phyloP scores from a whole-genome alignment of 2,888 invertebrate species.

The Tiliacea citrago region DNA sequence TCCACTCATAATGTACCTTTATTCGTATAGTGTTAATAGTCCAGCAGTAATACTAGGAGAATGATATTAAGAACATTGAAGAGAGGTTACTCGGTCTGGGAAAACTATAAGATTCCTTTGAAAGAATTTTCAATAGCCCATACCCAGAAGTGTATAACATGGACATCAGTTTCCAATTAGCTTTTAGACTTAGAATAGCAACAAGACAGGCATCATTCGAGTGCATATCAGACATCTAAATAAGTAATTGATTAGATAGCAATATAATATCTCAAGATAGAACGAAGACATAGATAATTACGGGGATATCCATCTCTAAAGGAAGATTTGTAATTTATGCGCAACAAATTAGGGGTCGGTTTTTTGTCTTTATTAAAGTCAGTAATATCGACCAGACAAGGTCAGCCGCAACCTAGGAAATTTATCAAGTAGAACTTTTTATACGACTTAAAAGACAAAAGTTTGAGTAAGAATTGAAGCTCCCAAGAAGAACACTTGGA shows the following conservation, averaged over 20 bases:
- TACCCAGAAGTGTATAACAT: neutral
- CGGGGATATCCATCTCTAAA: conserved; percentile 11
- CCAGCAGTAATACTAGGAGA: neutral
- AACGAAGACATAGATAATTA: conserved; percentile 6
- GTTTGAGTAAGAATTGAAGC: neutral
- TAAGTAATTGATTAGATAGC: conserved; percentile 39
- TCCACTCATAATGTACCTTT: neutral
- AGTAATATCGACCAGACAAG: too few relatives aligned
- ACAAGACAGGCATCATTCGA: neutral
- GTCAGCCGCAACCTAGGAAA: neutral
- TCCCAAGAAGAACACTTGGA: neutral
- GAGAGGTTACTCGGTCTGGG: neutral
- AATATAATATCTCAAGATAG: conserved; percentile 17
- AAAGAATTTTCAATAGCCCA: neutral
- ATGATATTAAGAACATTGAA: neutral
- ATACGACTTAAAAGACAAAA: neutral
- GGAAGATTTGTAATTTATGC: neutral
- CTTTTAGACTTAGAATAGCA: neutral
- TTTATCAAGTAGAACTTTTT: neutral
- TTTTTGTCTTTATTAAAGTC: neutral
- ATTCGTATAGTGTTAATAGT: neutral
- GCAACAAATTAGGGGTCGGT: too few relatives aligned
- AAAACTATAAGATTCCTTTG: neutral
- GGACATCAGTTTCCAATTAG: neutral
- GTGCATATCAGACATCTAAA: conserved; percentile 10